Percentiles rank a stretch among this genome's conserved stretches.
Evolutionary conservation across 2,888 invertebrate genomes (phyloP).

Genomic region (Pteria penguin): DNA sequence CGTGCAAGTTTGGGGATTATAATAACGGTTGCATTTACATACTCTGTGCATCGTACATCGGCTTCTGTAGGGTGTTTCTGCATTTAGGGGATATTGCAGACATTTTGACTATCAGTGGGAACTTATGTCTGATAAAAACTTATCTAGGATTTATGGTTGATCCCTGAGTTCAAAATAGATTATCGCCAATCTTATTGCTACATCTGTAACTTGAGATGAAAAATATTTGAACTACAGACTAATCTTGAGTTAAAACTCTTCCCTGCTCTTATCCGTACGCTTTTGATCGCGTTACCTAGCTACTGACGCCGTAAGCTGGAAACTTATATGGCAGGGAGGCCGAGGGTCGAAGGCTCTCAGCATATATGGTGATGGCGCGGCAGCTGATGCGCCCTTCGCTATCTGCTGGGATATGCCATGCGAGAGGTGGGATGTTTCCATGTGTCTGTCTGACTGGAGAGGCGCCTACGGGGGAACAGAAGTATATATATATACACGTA

Average conservation of each 20-base stretch:
- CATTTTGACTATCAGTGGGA: too few relatives aligned
- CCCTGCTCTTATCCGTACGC: neutral
- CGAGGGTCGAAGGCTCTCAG: conserved; percentile 21
- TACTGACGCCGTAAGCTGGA: neutral
- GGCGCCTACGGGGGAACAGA: neutral
- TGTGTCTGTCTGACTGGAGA: neutral
- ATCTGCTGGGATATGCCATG: neutral
- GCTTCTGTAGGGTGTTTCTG: too few relatives aligned
- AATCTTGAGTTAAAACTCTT: neutral
- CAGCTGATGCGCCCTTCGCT: conserved; percentile 4
- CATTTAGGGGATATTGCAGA: too few relatives aligned
- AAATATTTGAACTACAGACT: neutral
- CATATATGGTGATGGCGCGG: conserved; percentile 21
- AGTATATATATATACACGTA: conserved; percentile 8
- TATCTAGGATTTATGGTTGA: too few relatives aligned
- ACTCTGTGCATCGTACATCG: conserved; percentile 15
- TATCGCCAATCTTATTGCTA: too few relatives aligned
- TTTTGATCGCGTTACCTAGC: neutral
- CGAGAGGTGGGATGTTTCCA: neutral
- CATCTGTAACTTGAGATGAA: neutral
- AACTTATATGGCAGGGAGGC: conserved; percentile 21
- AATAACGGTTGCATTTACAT: neutral
- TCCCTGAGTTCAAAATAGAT: too few relatives aligned
- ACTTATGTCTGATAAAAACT: too few relatives aligned
- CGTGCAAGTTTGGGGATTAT: neutral